Percentiles rank a stretch among this genome's conserved stretches.
These are phyloP conservation scores for Ectemnius continuus DNA, from an alignment of 2,888 invertebrate genomes.

Conservation along the genomic window DNA sequence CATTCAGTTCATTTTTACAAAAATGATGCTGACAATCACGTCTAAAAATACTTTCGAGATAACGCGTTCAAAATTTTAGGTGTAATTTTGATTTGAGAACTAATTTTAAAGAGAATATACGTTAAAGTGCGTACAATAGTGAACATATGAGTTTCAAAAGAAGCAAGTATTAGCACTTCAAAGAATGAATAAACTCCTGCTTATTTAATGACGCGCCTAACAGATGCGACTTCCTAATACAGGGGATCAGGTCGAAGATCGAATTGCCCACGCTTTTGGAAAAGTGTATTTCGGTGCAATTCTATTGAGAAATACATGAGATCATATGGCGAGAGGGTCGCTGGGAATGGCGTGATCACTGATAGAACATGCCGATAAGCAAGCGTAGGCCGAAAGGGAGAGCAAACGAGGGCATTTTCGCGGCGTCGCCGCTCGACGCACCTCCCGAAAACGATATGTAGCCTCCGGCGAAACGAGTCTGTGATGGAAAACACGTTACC, in stretches of 20 bases:
- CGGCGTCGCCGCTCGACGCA: neutral
- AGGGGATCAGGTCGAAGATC: neutral
- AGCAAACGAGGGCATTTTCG: slow-evolving; percentile 58
- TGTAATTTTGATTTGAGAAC: no score
- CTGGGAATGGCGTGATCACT: slow-evolving; percentile 47
- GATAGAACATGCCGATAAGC: slow-evolving; percentile 43
- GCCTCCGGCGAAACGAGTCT: slow-evolving; percentile 47
- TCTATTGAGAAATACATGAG: slow-evolving; percentile 17
- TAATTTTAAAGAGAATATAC: no score
- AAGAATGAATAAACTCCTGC: no score
- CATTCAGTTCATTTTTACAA: no score
- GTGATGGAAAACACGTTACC: slow-evolving; percentile 64
- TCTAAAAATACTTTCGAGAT: no score
- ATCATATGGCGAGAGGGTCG: slow-evolving; percentile 16
- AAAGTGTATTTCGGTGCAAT: slow-evolving; percentile 6
- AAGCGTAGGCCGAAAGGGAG: slow-evolving; percentile 16
- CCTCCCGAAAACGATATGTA: slow-evolving; percentile 42
- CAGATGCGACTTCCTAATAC: neutral
- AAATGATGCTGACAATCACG: no score
- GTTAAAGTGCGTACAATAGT: no score
- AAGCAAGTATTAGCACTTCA: no score
- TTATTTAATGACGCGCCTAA: no score
- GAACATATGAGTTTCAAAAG: no score
- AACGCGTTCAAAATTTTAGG: no score
- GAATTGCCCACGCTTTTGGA: slow-evolving; percentile 1